A percentile compares a stretch with the other conserved stretches of the same genome.
phyloP scores from a whole-genome alignment of 2,888 invertebrate genomes.

The Caenorhabditis japonica region DNA sequence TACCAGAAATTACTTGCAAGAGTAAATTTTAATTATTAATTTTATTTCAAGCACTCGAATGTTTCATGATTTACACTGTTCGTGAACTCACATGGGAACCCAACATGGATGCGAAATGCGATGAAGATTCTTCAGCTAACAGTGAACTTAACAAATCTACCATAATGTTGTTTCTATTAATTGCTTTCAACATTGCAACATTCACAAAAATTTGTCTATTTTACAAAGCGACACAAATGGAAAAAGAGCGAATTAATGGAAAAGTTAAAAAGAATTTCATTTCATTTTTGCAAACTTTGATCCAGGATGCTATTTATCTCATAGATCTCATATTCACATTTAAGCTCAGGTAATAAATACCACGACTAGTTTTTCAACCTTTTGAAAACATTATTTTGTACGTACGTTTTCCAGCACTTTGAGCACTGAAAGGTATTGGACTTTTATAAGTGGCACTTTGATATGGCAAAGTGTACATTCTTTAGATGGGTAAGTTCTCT shows the following conservation, averaged over 20 bases:
- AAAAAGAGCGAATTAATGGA: slow-evolving; percentile 12
- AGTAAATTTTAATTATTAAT: too few species aligned
- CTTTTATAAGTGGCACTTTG: slow-evolving; percentile 32
- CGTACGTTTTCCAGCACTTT: slow-evolving; percentile 19
- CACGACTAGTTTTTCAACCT: too few species aligned
- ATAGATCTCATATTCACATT: slow-evolving; percentile 35
- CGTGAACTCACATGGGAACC: slow-evolving; percentile 5
- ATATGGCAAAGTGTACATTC: slow-evolving; percentile 37
- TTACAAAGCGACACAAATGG: slow-evolving; percentile 21
- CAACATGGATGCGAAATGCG: background rate
- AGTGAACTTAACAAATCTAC: background rate
- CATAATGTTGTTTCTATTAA: background rate
- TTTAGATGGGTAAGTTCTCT: slow-evolving; percentile 18
- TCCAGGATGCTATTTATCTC: slow-evolving; percentile 26
- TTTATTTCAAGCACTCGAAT: slow-evolving; percentile 11
- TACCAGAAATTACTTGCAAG: too few species aligned
- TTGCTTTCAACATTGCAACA: slow-evolving; percentile 7
- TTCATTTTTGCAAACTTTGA: slow-evolving; percentile 27
- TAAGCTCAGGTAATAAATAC: slow-evolving; percentile 20
- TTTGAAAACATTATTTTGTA: too few species aligned
- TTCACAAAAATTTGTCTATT: slow-evolving; percentile 29
- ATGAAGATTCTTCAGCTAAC: too few species aligned
- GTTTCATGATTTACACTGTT: slow-evolving; percentile 11
- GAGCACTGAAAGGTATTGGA: slow-evolving; percentile 9
- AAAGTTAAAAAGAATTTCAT: slow-evolving; percentile 23